Evolutionary conservation across 2,113 vertebrate genomes (phyloP).

Genomic region (Irena cyanogastra): DNA sequence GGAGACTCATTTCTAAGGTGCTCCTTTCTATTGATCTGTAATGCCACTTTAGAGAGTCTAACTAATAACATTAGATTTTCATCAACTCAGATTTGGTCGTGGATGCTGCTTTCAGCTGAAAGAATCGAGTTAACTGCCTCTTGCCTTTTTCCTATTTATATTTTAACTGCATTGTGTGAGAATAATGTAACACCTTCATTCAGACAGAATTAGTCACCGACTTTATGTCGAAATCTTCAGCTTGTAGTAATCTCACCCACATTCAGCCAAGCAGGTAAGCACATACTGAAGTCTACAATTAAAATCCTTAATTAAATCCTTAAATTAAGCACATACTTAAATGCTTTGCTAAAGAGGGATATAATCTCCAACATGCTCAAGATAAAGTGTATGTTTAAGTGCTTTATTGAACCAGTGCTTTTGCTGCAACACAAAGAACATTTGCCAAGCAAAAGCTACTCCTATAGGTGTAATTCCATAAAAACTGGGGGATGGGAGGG

Average conservation of each 20-base stretch:
- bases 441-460: neutral
- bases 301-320: slow-evolving; percentile 66
- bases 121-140: neutral
- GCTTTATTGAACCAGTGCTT: slow-evolving; percentile 13
- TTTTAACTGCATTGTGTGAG: neutral
- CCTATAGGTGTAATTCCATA: neutral
- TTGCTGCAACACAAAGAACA: neutral
- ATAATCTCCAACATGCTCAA: slow-evolving; percentile 45
- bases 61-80: neutral
- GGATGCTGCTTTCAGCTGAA: neutral
- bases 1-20: neutral
- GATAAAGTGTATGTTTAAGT: slow-evolving; percentile 47
- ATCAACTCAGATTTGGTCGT: neutral
- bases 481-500: neutral
- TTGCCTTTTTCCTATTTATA: neutral
- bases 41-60: neutral
- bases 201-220: neutral
- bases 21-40: neutral
- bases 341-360: slow-evolving; percentile 49
- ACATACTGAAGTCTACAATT: slow-evolving; percentile 49
- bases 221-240: slow-evolving; percentile 6
- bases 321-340: slow-evolving; percentile 62
- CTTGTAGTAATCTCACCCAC: slow-evolving; percentile 12
- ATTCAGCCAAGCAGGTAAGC: slow-evolving; percentile 56
- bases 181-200: neutral